Evolutionary conservation across 2,888 invertebrate genomes (phyloP).

Genomic region (Napeogenes inachia): DNA sequence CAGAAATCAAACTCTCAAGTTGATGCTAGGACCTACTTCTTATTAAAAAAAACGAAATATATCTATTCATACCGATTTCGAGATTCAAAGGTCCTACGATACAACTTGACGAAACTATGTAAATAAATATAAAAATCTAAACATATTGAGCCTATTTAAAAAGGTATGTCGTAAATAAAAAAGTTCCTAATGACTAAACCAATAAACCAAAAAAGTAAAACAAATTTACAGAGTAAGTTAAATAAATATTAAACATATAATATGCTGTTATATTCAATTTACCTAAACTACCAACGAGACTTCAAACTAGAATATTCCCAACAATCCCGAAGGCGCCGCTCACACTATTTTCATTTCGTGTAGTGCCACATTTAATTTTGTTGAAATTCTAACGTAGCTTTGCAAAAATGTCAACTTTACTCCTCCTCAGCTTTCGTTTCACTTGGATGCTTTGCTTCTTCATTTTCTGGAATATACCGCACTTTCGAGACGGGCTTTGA

Average conservation of each 20-base stretch:
- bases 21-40: no score
- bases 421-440: conserved; percentile 73
- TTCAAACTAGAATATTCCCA: background rate
- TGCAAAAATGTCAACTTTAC: conserved; percentile 78
- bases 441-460: conserved; percentile 70
- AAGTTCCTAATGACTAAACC: no score
- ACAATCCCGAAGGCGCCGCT: conserved; percentile 32
- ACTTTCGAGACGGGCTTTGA: conserved; percentile 74
- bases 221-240: no score
- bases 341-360: conserved; percentile 74
- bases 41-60: no score
- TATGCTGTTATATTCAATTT: background rate
- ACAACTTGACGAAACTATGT: no score
- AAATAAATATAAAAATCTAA: no score
- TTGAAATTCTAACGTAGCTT: conserved; percentile 76
- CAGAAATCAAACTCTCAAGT: no score
- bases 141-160: no score
- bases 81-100: no score
- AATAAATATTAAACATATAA: background rate
- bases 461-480: conserved; percentile 72
- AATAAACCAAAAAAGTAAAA: no score
- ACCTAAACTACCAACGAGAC: background rate
- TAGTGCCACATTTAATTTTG: conserved; percentile 77
- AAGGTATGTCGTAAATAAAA: no score
- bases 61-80: no score